These are phyloP conservation scores for Lepus townsendii DNA, from an alignment of 2,797 vertebrate genomes.

Conservation along the genomic window DNA sequence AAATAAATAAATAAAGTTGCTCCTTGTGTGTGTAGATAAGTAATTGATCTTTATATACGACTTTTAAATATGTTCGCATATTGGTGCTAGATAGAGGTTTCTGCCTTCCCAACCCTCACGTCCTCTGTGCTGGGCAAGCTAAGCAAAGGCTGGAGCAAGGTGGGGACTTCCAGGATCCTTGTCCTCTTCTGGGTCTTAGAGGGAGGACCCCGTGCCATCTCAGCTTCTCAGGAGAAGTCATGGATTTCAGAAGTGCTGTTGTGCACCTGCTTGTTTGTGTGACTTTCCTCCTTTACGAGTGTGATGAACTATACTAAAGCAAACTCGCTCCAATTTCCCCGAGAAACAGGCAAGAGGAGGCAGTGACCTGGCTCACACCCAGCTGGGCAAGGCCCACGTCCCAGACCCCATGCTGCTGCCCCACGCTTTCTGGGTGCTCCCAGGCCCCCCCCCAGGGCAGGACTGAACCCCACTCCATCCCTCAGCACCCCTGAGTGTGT, in stretches of 20 bases:
- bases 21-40: background rate
- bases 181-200: background rate
- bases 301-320: background rate
- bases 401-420: background rate
- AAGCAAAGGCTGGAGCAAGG: background rate
- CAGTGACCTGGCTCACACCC: background rate
- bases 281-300: background rate
- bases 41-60: background rate
- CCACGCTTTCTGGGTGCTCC: background rate
- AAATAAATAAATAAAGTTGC: background rate
- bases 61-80: background rate
- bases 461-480: background rate
- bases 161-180: background rate
- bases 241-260: background rate
- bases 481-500: background rate
- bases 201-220: background rate
- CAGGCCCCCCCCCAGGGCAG: rapidly evolving
- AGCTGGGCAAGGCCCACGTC: background rate
- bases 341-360: background rate
- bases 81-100: background rate
- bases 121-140: background rate
- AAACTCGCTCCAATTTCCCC: background rate
- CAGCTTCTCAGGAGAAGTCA: background rate
- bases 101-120: background rate
- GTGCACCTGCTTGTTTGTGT: background rate